Evolutionary conservation across 2,888 invertebrate genomes (phyloP).

Genomic region (Caenorhabditis wallacei): DNA sequence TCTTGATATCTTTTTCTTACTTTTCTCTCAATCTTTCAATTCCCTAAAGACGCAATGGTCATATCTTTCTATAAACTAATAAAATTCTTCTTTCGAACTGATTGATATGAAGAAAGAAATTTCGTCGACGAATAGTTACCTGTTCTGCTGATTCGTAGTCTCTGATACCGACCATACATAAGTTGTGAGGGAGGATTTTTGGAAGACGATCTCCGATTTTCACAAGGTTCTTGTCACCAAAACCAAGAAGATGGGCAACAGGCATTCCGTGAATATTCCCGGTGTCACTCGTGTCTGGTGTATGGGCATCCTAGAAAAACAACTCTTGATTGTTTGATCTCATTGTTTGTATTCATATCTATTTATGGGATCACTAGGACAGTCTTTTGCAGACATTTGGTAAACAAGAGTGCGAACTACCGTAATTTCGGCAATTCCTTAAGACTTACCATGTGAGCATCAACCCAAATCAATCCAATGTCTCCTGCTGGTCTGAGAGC

Average conservation of each 20-base stretch:
- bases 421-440: neutral
- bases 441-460: conserved; percentile 77
- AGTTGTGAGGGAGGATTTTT: conserved; percentile 76
- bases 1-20: neutral
- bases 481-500: conserved; percentile 75
- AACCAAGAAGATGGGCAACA: conserved; percentile 78
- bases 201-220: conserved; percentile 71
- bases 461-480: conserved; percentile 79
- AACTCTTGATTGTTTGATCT: conserved; percentile 32
- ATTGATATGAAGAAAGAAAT: conserved; percentile 12
- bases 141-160: conserved; percentile 78
- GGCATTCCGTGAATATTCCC: conserved; percentile 82
- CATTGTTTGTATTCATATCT: conserved; percentile 12
- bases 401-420: conserved; percentile 15
- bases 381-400: neutral
- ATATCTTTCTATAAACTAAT: neutral
- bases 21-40: conserved; percentile 12
- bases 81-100: conserved; percentile 7
- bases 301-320: conserved; percentile 77
- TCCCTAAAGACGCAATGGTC: conserved; percentile 36
- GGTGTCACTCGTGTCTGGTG: conserved; percentile 72
- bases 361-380: conserved; percentile 6
- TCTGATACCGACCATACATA: conserved; percentile 78
- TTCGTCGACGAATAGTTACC: conserved; percentile 50
- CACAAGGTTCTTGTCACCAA: conserved; percentile 73